phyloP scores from a whole-genome alignment of 2,113 vertebrate genomes.

The Platichthys stellatus region DNA sequence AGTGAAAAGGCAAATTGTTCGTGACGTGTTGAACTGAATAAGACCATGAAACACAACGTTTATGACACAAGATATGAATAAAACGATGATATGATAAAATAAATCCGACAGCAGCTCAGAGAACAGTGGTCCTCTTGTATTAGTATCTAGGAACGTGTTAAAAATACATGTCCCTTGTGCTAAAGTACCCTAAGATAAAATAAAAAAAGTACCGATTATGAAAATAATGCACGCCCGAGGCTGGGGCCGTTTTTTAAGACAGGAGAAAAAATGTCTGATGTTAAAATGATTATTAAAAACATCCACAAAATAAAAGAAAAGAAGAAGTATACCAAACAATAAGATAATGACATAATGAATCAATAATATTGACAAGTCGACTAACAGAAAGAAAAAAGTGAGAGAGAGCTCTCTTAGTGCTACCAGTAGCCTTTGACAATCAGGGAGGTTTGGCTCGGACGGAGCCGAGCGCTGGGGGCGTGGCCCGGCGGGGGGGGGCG shows the following conservation, averaged over 20 bases:
- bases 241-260: slow-evolving; percentile 78
- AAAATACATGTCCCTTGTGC: slow-evolving; percentile 80
- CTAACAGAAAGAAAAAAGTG: slow-evolving; percentile 28
- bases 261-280: slow-evolving; percentile 73
- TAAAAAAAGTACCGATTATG: slow-evolving; percentile 67
- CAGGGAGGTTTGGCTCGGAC: slow-evolving; percentile 70
- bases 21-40: slow-evolving; percentile 60
- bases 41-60: slow-evolving; percentile 42
- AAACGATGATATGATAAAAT: slow-evolving; percentile 59
- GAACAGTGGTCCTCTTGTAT: slow-evolving; percentile 78
- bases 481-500: slow-evolving; percentile 50
- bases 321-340: slow-evolving; percentile 59
- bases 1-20: slow-evolving; percentile 69
- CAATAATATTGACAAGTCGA: slow-evolving; percentile 68
- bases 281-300: slow-evolving; percentile 79
- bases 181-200: slow-evolving; percentile 75
- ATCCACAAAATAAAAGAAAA: slow-evolving; percentile 52
- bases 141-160: slow-evolving; percentile 77
- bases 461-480: slow-evolving; percentile 58
- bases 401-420: slow-evolving; percentile 70
- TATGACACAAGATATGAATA: slow-evolving; percentile 56
- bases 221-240: slow-evolving; percentile 63
- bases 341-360: slow-evolving; percentile 67
- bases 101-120: slow-evolving; percentile 77
- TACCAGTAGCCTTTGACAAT: slow-evolving; percentile 80